Conservation (phyloP, 2,113 vertebrate species). For the Bubo scandiacus region DNA sequence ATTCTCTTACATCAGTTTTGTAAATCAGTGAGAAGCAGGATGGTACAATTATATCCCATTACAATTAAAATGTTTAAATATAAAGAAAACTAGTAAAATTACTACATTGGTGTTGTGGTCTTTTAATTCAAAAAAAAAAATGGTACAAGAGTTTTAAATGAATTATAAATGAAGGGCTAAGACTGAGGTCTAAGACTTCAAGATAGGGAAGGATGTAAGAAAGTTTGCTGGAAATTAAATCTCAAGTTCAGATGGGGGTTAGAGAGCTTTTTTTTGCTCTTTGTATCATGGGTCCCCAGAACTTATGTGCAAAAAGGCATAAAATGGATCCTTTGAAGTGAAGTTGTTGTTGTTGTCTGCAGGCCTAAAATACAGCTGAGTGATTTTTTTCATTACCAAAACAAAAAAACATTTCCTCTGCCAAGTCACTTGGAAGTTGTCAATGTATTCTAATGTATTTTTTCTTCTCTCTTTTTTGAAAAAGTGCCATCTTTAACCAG, state of each 20-base stretch:
- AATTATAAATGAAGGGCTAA: conserved; percentile 51
- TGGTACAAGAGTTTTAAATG: conserved; percentile 54
- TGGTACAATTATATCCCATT: conserved; percentile 56
- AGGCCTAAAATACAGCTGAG: neutral
- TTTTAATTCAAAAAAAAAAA: conserved; percentile 50
- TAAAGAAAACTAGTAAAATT: conserved; percentile 51
- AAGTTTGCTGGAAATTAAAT: neutral
- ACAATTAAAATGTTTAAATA: conserved; percentile 51
- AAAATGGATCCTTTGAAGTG: neutral
- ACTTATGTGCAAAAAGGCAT: neutral
- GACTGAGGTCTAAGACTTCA: neutral
- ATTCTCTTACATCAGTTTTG: conserved; percentile 3
- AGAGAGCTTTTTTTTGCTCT: neutral
- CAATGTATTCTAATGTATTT: neutral
- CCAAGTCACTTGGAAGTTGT: neutral
- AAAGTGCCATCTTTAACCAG: neutral
- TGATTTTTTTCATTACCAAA: neutral
- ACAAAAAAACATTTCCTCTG: neutral
- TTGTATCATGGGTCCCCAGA: neutral
- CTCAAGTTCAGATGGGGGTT: neutral
- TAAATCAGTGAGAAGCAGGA: conserved; percentile 53
- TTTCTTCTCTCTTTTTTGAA: neutral
- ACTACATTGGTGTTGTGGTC: conserved; percentile 14
- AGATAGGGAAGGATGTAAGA: neutral
- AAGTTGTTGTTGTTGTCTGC: neutral